Evolutionary conservation across 2,113 vertebrate species (phyloP), one percentile per base, ranked within the genome.

Genomic region (Pelmatolapia mariae): DNA sequence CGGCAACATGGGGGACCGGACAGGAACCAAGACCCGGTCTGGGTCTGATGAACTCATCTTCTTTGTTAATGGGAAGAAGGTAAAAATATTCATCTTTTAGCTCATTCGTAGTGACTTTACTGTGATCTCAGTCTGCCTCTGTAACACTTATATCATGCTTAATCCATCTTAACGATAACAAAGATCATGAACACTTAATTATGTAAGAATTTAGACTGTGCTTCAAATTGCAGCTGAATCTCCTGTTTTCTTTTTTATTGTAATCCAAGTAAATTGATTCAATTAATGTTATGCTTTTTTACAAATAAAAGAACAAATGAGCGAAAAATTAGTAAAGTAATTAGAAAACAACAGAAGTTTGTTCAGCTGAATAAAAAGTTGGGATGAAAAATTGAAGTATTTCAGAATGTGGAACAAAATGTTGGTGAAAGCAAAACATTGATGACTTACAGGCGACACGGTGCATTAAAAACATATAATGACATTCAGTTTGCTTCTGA

Each of bases 21-120:
- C 57, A 31, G 6, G n/a, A 61, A 59, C 57, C 53, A 3, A 10
- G 16, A 18, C 50, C 50, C 33, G 29, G 50, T 50, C 82, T 29
- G 5, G 36, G 2, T 86, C 86, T 2, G 96, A 98, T 52, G 94
- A 98, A 19, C 94, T 99, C 57, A 82, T 99, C 93, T 98, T 99
- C 96, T 99, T 98, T 92, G 97, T 99, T 53, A 99, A 99, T 87
- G 98, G 98, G 31, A 98, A 95, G 94, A 99, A 99, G 98, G 98
- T 99, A 97, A 95, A 66, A 26, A 54, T 9, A 16, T 22, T n/a
- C 54, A 80, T 16, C 33, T 80, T 80, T 57, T 11, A 76, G 9
- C 68, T 29, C 13, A 47, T 29, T 76, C 4, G 3, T 76, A 45
- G 22, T 47, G 68, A 76, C 68, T 45, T 73, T 5, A 47, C 9